Percentiles rank a stretch among this genome's conserved stretches.
Conservation (phyloP, 2,888 invertebrate species). For the Chloromyia formosa region DNA sequence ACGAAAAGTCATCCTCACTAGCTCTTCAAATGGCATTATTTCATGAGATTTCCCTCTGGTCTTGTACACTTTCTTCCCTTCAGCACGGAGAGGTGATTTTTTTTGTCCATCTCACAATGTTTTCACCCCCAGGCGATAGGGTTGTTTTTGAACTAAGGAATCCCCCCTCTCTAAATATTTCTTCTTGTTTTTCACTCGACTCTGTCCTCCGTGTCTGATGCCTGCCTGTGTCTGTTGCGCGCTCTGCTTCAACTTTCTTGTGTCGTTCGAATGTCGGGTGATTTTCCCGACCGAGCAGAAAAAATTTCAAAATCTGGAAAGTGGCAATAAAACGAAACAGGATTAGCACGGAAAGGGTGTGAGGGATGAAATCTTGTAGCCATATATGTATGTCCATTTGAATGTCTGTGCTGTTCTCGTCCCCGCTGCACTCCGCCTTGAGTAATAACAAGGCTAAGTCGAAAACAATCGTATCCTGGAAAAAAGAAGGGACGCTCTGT, state of each 20-base stretch:
- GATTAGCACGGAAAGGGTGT: background rate
- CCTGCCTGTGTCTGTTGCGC: no score
- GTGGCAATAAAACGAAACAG: constrained; percentile 31
- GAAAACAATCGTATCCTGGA: constrained; percentile 15
- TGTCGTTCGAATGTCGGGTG: background rate
- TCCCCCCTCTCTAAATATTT: constrained; percentile 9
- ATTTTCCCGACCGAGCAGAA: background rate
- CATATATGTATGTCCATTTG: constrained; percentile 7
- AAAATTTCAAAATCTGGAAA: constrained; percentile 36
- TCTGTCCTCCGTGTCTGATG: background rate
- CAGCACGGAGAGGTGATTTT: no score
- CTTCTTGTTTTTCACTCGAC: background rate
- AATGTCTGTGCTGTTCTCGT: no score
- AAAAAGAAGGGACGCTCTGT: background rate
- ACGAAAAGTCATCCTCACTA: constrained; percentile 29
- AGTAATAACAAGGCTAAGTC: constrained; percentile 20
- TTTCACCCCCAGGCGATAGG: constrained; percentile 34
- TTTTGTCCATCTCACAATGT: constrained; percentile 5
- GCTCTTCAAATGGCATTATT: constrained; percentile 27
- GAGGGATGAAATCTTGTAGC: constrained; percentile 24
- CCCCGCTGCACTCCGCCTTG: no score
- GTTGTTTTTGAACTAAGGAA: constrained; percentile 13
- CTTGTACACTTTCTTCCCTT: background rate
- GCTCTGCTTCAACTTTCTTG: background rate
- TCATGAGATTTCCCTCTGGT: constrained; percentile 32